These are phyloP conservation scores for Apodemia zela DNA, from an alignment of 2,888 invertebrate species.

Conservation along the genomic window DNA sequence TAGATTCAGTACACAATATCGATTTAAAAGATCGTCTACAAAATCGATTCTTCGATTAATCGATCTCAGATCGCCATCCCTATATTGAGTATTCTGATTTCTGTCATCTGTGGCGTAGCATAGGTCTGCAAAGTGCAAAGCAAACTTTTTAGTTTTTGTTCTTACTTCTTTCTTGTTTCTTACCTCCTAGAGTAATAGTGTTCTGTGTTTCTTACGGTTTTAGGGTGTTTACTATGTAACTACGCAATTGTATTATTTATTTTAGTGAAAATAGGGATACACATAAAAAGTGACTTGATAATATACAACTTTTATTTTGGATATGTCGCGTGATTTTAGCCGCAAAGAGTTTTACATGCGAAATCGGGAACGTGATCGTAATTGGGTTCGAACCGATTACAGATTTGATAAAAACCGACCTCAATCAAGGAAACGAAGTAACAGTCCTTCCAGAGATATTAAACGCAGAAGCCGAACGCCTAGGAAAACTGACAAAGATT, in stretches of 20 bases:
- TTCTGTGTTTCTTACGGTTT: no score
- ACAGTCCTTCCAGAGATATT: conserved; percentile 44
- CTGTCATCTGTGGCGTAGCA: no score
- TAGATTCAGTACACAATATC: no score
- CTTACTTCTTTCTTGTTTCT: no score
- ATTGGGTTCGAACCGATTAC: conserved; percentile 45
- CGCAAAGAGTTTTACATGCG: conserved; percentile 34
- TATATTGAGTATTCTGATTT: no score
- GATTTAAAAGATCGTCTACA: no score
- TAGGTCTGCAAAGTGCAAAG: no score
- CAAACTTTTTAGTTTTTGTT: no score
- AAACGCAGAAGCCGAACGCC: conserved; percentile 60
- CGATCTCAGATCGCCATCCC: no score
- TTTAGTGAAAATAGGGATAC: neutral
- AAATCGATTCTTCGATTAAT: no score
- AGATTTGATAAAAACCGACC: conserved; percentile 37
- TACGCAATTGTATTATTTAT: neutral
- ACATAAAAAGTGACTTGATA: neutral
- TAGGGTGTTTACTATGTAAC: neutral
- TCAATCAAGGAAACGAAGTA: conserved; percentile 49
- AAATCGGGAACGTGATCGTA: conserved; percentile 38
- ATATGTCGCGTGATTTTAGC: conserved; percentile 38
- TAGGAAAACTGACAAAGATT: conserved; percentile 57
- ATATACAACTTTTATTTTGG: conserved; percentile 4
- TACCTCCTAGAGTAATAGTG: no score